Conservation (phyloP, 1,140 invertebrate species). For the Drosophila aff. region DNA sequence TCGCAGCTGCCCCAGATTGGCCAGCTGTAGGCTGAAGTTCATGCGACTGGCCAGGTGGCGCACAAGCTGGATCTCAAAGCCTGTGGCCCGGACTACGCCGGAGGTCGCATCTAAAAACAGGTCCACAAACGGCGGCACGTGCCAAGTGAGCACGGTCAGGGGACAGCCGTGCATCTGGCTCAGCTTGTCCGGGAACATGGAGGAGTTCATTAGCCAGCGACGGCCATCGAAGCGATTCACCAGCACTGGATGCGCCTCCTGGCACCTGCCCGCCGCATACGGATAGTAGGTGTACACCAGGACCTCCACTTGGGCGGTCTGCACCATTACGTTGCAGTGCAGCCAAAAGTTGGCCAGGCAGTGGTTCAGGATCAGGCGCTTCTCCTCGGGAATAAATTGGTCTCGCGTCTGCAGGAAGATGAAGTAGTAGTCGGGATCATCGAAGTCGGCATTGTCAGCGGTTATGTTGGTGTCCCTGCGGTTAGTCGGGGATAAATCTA, state of each 20-base stretch:
- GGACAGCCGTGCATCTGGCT: slow-evolving; percentile 63
- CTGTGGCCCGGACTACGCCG: slow-evolving; percentile 1
- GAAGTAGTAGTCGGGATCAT: slow-evolving; percentile 74
- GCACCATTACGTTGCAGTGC: slow-evolving; percentile 77
- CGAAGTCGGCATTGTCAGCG: slow-evolving; percentile 40
- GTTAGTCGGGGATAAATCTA: neutral
- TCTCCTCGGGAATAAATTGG: slow-evolving; percentile 17
- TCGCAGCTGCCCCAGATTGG: slow-evolving; percentile 24
- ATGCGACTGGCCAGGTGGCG: slow-evolving; percentile 43
- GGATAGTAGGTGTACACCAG: slow-evolving; percentile 74
- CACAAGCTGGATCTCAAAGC: slow-evolving; percentile 68
- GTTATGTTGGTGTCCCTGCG: slow-evolving; percentile 53
- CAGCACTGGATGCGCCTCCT: slow-evolving; percentile 34
- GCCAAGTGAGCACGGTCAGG: slow-evolving; percentile 55
- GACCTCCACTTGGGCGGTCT: slow-evolving; percentile 64
- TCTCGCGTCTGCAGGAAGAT: slow-evolving; percentile 73
- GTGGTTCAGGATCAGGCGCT: slow-evolving; percentile 61
- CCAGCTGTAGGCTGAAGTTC: slow-evolving; percentile 56
- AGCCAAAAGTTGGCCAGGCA: slow-evolving; percentile 70
- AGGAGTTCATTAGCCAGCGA: slow-evolving; percentile 16
- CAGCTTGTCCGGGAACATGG: slow-evolving; percentile 72
- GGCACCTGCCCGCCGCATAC: slow-evolving; percentile 46
- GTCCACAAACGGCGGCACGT: slow-evolving; percentile 67
- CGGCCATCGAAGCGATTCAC: slow-evolving; percentile 67
- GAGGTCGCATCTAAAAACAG: slow-evolving; percentile 2